phyloP scores from a whole-genome alignment of 2,888 invertebrate species.

The Brenthis ino region DNA sequence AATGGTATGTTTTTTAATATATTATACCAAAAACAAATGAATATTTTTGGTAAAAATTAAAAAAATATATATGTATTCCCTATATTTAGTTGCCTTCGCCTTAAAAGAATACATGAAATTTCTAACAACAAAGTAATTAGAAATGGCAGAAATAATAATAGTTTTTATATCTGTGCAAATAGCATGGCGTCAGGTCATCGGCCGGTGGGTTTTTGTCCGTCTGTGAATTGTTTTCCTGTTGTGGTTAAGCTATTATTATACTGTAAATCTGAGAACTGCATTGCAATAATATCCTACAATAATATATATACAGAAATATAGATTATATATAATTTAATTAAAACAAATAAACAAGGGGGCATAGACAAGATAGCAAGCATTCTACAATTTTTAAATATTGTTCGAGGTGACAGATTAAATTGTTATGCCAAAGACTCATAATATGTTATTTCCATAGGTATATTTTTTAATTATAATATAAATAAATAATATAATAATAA shows the following conservation, averaged over 20 bases:
- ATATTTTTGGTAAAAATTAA: neutral
- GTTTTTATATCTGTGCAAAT: conserved; percentile 27
- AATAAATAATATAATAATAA: no score
- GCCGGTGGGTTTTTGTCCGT: conserved; percentile 30
- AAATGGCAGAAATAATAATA: conserved; percentile 7
- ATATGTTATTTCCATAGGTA: no score
- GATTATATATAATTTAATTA: no score
- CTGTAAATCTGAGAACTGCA: conserved; percentile 16
- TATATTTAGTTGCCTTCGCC: neutral
- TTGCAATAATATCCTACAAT: neutral
- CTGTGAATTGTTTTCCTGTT: conserved; percentile 36
- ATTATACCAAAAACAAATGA: no score
- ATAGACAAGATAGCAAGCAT: no score
- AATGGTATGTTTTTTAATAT: no score
- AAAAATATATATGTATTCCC: neutral
- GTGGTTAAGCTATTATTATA: conserved; percentile 30
- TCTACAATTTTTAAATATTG: no score
- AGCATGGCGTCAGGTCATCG: conserved; percentile 25
- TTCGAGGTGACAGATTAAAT: no score
- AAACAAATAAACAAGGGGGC: no score
- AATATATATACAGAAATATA: neutral
- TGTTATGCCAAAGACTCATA: no score
- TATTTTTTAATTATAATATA: no score
- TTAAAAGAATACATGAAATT: neutral
- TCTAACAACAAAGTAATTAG: conserved; percentile 6